phyloP scores from a whole-genome alignment of 2,113 vertebrate genomes.

The Equus przewalskii region DNA sequence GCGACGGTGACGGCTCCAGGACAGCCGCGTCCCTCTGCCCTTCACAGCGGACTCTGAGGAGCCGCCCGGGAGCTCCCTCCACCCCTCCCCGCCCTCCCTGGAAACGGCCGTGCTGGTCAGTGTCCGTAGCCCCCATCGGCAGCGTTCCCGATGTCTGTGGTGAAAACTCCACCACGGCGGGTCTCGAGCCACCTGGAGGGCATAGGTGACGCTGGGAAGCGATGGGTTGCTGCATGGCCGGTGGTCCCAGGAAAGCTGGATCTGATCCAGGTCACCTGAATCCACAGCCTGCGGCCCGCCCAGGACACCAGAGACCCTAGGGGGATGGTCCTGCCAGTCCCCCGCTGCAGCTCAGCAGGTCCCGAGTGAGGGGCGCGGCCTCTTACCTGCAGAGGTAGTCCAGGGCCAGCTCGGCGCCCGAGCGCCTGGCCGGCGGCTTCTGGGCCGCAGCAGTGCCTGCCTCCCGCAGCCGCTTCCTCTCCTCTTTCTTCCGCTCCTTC shows the following conservation, averaged over 20 bases:
- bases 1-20: too few species aligned
- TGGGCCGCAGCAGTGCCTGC: slow-evolving; percentile 44
- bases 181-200: background rate
- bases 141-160: too few species aligned
- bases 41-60: too few species aligned
- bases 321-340: too few species aligned
- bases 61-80: too few species aligned
- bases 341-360: background rate
- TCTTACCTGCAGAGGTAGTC: slow-evolving; percentile 89
- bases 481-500: slow-evolving; percentile 89
- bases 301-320: background rate
- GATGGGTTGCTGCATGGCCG: too few species aligned
- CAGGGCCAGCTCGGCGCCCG: slow-evolving; percentile 83
- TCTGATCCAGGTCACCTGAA: too few species aligned
- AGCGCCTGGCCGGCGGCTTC: background rate
- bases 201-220: background rate
- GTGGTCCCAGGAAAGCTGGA: background rate
- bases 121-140: background rate
- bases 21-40: too few species aligned
- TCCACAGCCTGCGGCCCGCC: background rate
- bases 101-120: background rate
- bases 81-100: too few species aligned
- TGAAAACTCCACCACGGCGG: background rate
- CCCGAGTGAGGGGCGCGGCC: too few species aligned
- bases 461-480: slow-evolving; percentile 84